A percentile compares a stretch with the other conserved stretches of the same genome.
Evolutionary conservation across 2,113 vertebrate species (phyloP).

Genomic region (Cynoglossus semilaevis): DNA sequence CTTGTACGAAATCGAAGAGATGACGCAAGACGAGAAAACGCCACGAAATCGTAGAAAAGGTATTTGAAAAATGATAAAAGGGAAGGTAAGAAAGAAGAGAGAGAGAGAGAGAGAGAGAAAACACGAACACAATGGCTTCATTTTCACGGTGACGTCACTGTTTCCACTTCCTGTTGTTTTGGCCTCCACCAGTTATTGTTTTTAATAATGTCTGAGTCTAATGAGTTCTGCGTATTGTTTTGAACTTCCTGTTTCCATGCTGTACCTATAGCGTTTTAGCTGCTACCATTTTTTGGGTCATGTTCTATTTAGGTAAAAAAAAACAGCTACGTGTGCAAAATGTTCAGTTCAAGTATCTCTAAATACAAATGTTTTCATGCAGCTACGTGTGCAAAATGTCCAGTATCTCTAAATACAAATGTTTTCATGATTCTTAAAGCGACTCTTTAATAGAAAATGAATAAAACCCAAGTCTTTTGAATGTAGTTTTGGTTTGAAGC

Average conservation of each 20-base stretch:
- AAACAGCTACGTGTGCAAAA: too few species aligned
- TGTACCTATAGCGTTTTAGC: not conserved
- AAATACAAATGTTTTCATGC: too few species aligned
- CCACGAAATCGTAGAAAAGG: not conserved
- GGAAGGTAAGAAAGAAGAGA: not conserved
- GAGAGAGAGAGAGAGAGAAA: not conserved
- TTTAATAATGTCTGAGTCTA: not conserved
- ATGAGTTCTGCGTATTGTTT: conserved; percentile 9
- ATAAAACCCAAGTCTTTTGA: too few species aligned
- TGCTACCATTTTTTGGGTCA: too few species aligned
- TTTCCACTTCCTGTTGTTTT: conserved; percentile 25
- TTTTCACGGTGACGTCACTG: conserved; percentile 30
- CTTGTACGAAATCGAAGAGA: conserved; percentile 5
- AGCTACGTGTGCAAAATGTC: too few species aligned
- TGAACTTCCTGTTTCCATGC: conserved; percentile 28
- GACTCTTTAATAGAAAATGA: too few species aligned
- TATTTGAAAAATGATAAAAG: not conserved
- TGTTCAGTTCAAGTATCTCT: too few species aligned
- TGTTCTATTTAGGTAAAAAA: too few species aligned
- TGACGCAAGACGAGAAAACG: not conserved
- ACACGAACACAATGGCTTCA: conserved; percentile 30
- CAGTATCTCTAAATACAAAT: too few species aligned
- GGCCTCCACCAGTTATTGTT: conserved; percentile 18
- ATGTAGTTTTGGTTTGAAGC: too few species aligned
- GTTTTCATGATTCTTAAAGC: too few species aligned